Percentiles rank a stretch among this genome's conserved stretches.
These are phyloP conservation scores for Aphidius gifuensis DNA, from an alignment of 1,140 invertebrate species.

Conservation along the genomic window DNA sequence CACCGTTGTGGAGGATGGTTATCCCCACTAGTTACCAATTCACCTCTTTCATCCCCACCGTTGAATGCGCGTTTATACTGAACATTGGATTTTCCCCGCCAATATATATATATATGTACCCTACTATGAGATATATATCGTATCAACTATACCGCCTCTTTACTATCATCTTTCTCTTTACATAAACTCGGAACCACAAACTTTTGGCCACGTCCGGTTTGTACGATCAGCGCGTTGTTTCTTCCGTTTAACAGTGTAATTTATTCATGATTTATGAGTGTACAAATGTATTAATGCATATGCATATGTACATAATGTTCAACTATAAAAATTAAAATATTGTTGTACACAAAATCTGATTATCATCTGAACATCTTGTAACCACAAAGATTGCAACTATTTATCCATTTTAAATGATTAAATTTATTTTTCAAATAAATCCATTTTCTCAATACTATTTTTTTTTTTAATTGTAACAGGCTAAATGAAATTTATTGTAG, in stretches of 20 bases:
- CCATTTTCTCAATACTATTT: background rate
- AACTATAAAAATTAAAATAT: no score
- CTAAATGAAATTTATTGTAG: no score
- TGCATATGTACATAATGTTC: no score
- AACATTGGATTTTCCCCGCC: background rate
- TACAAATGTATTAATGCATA: no score
- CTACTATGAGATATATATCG: no score
- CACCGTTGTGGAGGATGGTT: conserved; percentile 32
- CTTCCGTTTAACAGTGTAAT: conserved; percentile 34
- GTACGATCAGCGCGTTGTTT: conserved; percentile 28
- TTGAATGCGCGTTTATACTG: conserved; percentile 20
- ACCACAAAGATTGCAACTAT: no score
- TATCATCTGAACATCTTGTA: no score
- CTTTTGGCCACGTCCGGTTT: conserved; percentile 26
- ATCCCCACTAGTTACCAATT: conserved; percentile 14
- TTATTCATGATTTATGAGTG: conserved; percentile 8
- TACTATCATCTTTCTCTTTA: conserved; percentile 23
- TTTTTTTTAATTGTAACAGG: no score
- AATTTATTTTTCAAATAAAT: background rate
- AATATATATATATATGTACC: no score
- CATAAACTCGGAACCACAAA: conserved; percentile 22
- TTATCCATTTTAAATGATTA: no score
- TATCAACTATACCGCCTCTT: conserved; percentile 7
- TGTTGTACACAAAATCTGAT: no score
- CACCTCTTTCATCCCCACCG: conserved; percentile 7